These are phyloP conservation scores for Tetragonisca angustula DNA, from an alignment of 2,888 invertebrate genomes.

Conservation along the genomic window DNA sequence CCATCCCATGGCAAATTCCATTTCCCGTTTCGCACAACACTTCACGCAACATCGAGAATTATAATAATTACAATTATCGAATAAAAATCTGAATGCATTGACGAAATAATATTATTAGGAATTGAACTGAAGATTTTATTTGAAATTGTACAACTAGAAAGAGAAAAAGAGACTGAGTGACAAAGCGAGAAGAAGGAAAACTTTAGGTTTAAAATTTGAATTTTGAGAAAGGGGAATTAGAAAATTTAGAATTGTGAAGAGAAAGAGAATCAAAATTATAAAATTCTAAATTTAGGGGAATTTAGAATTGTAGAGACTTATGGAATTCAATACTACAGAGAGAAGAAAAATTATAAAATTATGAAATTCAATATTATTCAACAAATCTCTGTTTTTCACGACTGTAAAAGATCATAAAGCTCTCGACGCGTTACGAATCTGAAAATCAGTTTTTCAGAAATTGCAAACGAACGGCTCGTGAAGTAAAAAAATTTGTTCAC, in stretches of 20 bases:
- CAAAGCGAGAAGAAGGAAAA: no score
- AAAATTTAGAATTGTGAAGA: neutral
- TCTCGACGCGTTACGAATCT: neutral
- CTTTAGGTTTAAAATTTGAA: no score
- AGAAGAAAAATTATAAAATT: no score
- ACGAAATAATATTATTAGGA: neutral
- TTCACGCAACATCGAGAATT: neutral
- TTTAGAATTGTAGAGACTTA: no score
- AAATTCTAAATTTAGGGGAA: no score
- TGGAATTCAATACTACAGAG: no score
- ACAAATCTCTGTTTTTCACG: neutral
- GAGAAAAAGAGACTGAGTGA: neutral
- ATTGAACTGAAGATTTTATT: neutral
- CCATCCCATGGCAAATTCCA: slow-evolving; percentile 62
- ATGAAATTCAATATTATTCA: no score
- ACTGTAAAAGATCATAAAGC: neutral
- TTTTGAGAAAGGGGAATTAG: no score
- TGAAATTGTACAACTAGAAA: neutral
- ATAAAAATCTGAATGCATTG: neutral
- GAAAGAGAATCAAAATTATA: no score
- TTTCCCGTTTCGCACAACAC: neutral
- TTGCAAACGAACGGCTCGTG: neutral
- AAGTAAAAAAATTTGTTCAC: neutral
- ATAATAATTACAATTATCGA: no score
- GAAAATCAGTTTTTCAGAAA: neutral